Evolutionary conservation across 2,888 invertebrate species (phyloP).

Genomic region (Phytoseiulus persimilis): DNA sequence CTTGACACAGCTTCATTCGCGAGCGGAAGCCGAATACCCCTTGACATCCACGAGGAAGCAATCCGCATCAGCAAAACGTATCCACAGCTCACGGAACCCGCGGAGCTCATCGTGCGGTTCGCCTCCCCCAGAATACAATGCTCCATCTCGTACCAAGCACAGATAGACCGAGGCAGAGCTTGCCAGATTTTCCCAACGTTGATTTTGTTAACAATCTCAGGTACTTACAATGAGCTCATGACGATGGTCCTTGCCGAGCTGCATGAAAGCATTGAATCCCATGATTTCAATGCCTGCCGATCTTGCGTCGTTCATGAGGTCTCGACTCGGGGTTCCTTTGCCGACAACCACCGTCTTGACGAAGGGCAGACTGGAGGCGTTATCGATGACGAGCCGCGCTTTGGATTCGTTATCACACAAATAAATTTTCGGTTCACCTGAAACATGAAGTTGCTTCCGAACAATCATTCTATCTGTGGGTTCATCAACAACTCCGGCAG

Average conservation of each 20-base stretch:
- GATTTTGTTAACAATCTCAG: neutral
- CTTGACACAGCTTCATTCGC: neutral
- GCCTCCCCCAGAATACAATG: too few species aligned
- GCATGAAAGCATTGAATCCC: conserved; percentile 15
- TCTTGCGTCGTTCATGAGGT: conserved; percentile 9
- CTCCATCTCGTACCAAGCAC: too few species aligned
- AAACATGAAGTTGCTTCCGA: neutral
- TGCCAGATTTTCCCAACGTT: neutral
- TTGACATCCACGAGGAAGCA: too few species aligned
- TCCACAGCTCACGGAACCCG: too few species aligned
- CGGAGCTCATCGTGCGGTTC: too few species aligned
- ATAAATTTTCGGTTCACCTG: conserved; percentile 33
- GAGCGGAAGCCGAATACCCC: neutral
- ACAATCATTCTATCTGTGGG: neutral
- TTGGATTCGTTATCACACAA: conserved; percentile 27
- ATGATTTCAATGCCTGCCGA: conserved; percentile 6
- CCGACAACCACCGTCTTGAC: conserved; percentile 28
- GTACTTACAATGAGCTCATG: conserved; percentile 23
- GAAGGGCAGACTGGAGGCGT: neutral
- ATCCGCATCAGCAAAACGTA: too few species aligned
- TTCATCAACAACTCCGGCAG: neutral
- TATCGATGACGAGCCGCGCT: conserved; percentile 15
- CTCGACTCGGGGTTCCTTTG: conserved; percentile 20
- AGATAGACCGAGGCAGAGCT: too few species aligned
- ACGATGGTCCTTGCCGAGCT: neutral